Evolutionary conservation across 1,140 invertebrate genomes (phyloP), one percentile per base, ranked within the genome.

Genomic region (Cardiocondyla obscurior): DNA sequence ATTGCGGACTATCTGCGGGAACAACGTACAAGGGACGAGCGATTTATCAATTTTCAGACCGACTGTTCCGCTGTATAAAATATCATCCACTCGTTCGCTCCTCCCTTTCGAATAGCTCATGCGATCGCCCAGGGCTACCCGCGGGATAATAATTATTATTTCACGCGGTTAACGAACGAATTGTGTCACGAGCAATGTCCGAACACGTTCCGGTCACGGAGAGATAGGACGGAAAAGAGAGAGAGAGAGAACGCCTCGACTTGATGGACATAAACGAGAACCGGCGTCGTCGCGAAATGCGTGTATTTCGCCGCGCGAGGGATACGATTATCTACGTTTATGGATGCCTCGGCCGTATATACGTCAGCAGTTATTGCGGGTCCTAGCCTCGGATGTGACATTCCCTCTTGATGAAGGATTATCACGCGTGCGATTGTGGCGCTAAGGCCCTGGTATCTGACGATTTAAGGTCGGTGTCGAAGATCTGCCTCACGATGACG

Each of bases 131-230:
- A 42, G 74, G 60, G 73, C 86, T 74, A 74, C 42, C 62, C 46
- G 42, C 60, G 69, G 62, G 84, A 87, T 83, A 88, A 89, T 85
- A 89, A 90, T 90, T 88, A 90, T 90, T 90, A 90, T 89, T 90
- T 90, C 88, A 86, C 90, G 88, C 81, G 88, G 86, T 90, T 90
- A 90, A 90, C 89, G 90, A 90, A 90, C 86, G 89, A 89, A 90
- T 90, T 89, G 89, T 90, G 90, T 89, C 90, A 90, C 49, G 82
- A 82, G 70, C 86, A 89, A 67, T 76, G 85, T 16, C 49, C 65
- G 46, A 70, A 79, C 77, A 57, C 67, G 70, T 64, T 62, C 22
- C 30, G 22, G 22, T 33, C 53, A 44, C 12, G 3, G 19, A 36
- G 8, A 49, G 25, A 4, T 16, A 51, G 7, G 51, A 19, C 8